Evolutionary conservation across 2,797 vertebrate species (phyloP).

Genomic region (Psittacula derbiana): DNA sequence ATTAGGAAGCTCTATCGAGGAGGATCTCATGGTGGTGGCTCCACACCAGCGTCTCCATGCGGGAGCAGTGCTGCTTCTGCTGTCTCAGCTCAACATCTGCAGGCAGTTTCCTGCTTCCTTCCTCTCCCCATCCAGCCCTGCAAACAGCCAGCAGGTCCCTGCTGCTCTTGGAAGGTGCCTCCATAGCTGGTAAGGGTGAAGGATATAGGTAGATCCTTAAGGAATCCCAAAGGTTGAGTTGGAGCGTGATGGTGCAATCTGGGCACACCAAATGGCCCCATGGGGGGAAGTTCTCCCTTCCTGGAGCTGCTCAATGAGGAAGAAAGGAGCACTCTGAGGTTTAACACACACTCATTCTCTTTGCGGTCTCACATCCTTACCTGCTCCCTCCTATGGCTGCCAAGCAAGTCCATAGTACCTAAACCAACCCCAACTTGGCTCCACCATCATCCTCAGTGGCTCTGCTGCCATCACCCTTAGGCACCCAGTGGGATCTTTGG

Average conservation of each 20-base stretch:
- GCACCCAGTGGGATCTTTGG: rapidly evolving
- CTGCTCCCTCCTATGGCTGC: not conserved
- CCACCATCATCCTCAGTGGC: rapidly evolving
- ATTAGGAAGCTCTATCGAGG: rapidly evolving
- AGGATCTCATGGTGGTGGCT: not conserved
- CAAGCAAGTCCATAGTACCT: not conserved
- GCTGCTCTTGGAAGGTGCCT: not conserved
- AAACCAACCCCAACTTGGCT: not conserved
- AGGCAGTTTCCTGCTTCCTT: not conserved
- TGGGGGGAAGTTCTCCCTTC: not conserved
- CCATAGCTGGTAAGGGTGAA: not conserved
- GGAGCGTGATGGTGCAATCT: rapidly evolving
- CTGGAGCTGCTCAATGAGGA: rapidly evolving
- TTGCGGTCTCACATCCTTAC: not conserved
- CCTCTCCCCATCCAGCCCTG: not conserved
- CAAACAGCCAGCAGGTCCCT: not conserved
- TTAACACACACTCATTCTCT: not conserved
- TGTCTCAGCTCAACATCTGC: not conserved
- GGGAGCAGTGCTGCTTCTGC: not conserved
- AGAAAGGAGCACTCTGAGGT: rapidly evolving
- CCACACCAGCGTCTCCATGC: not conserved
- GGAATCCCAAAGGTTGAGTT: not conserved
- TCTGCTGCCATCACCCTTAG: rapidly evolving
- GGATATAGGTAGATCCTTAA: not conserved
- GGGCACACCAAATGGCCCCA: not conserved